Evolutionary conservation across 2,888 invertebrate species (phyloP).

Genomic region (Gymnocheta viridis): DNA sequence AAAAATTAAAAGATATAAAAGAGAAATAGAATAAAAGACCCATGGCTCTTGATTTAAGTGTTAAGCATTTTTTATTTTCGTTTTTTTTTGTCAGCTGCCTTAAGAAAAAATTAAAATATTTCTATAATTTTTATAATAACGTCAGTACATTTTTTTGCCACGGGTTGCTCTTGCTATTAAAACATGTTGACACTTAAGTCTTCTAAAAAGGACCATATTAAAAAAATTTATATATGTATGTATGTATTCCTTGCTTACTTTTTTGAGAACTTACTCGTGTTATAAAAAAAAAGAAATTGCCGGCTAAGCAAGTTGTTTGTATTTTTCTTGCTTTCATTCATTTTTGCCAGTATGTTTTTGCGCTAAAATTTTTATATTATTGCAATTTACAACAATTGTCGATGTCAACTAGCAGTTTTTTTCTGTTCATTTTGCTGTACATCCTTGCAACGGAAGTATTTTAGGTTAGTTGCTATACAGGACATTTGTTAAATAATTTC

Average conservation of each 20-base stretch:
- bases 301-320: constrained; percentile 41
- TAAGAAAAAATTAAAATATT: constrained; percentile 29
- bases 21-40: not conserved
- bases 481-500: constrained; percentile 14
- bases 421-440: constrained; percentile 8
- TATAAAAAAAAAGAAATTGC: constrained; percentile 18
- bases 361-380: constrained; percentile 37
- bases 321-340: not conserved
- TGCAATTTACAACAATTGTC: constrained; percentile 58
- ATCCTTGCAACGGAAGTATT: constrained; percentile 15
- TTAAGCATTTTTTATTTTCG: not conserved
- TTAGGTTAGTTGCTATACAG: constrained; percentile 12
- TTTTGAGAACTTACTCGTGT: constrained; percentile 5
- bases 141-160: constrained; percentile 8
- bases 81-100: not conserved
- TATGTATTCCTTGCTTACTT: not conserved
- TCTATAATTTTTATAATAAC: constrained; percentile 38
- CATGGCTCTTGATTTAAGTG: constrained; percentile 28
- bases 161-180: constrained; percentile 5
- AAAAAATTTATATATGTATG: too few species aligned
- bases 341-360: constrained; percentile 21
- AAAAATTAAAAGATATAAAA: not conserved
- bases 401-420: constrained; percentile 41
- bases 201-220: constrained; percentile 5
- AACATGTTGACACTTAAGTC: constrained; percentile 31